A percentile compares a stretch with the other conserved stretches of the same genome.
Conservation (phyloP, 92 coral and sea anemone genomes). For the Epizoanthus fatuus region DNA sequence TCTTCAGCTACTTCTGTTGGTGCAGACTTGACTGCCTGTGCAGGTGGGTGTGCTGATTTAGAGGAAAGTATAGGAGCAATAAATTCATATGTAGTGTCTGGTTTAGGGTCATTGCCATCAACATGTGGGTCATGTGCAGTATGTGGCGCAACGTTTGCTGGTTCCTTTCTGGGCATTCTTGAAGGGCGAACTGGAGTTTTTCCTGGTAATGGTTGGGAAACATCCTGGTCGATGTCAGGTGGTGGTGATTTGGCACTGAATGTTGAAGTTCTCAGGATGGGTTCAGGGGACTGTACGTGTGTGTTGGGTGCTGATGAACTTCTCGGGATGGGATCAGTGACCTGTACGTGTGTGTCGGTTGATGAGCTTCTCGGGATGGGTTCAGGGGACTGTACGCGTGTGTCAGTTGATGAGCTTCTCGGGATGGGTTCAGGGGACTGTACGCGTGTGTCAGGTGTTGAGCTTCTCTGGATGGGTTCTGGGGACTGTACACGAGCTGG, state of each 20-base stretch:
- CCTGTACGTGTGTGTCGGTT: not conserved
- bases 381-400: not conserved
- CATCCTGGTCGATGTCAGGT: slow-evolving; percentile 3
- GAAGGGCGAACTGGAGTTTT: slow-evolving; percentile 23
- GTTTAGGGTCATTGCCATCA: not conserved
- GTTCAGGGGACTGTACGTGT: not conserved
- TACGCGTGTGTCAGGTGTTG: not conserved
- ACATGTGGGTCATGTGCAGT: not conserved
- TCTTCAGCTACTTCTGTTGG: not conserved
- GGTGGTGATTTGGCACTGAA: slow-evolving; percentile 16
- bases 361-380: slow-evolving; percentile 27
- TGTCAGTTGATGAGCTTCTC: not conserved
- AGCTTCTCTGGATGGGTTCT: slow-evolving; percentile 19
- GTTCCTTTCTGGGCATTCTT: slow-evolving; percentile 14
- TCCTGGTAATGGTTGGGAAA: not conserved
- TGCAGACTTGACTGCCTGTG: not conserved
- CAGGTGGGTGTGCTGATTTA: not conserved
- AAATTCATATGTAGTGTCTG: slow-evolving; percentile 16
- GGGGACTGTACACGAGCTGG: not conserved
- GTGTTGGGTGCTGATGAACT: not conserved
- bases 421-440: slow-evolving; percentile 1
- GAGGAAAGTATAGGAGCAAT: not conserved
- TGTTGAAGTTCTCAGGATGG: slow-evolving; percentile 26
- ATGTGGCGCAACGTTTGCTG: not conserved
- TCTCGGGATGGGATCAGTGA: slow-evolving; percentile 10